These are phyloP conservation scores for Gephyroberyx darwinii DNA, from an alignment of 2,797 vertebrate species.

Conservation along the genomic window DNA sequence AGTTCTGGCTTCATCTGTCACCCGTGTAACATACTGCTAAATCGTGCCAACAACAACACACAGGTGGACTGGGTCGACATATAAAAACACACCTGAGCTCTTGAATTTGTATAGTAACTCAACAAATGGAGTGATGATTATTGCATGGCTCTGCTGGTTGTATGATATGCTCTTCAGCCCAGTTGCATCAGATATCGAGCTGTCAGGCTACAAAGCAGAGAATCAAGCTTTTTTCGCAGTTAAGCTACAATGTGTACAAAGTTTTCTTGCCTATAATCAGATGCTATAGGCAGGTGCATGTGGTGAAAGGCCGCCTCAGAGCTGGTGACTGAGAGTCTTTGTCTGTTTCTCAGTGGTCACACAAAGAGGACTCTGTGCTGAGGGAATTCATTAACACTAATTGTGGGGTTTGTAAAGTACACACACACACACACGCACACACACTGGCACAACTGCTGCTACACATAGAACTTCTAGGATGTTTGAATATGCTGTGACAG, in stretches of 20 bases:
- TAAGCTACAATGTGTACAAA: constrained; percentile 6
- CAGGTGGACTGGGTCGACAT: constrained; percentile 48
- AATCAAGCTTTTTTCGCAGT: constrained; percentile 8
- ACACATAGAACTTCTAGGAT: not conserved
- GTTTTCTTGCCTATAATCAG: constrained; percentile 28
- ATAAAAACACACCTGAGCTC: constrained; percentile 47
- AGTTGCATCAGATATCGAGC: not conserved
- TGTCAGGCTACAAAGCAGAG: constrained; percentile 14
- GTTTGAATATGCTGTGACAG: constrained; percentile 7
- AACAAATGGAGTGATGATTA: not conserved
- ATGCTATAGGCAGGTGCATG: constrained; percentile 70
- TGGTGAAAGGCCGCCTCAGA: constrained; percentile 70
- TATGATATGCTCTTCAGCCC: not conserved
- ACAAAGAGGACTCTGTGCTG: constrained; percentile 76
- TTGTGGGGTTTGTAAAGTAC: constrained; percentile 33
- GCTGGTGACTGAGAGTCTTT: constrained; percentile 72
- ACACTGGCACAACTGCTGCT: constrained; percentile 6
- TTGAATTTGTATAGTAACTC: not conserved
- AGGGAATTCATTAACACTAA: constrained; percentile 75
- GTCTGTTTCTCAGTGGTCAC: constrained; percentile 53
- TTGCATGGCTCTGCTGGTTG: not conserved
- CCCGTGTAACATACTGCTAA: constrained; percentile 51
- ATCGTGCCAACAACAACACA: constrained; percentile 61
- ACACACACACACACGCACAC: constrained; percentile 8
- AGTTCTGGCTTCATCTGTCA: constrained; percentile 28